Conservation (phyloP, 2,797 vertebrate genomes). For the Nannoperca australis region DNA sequence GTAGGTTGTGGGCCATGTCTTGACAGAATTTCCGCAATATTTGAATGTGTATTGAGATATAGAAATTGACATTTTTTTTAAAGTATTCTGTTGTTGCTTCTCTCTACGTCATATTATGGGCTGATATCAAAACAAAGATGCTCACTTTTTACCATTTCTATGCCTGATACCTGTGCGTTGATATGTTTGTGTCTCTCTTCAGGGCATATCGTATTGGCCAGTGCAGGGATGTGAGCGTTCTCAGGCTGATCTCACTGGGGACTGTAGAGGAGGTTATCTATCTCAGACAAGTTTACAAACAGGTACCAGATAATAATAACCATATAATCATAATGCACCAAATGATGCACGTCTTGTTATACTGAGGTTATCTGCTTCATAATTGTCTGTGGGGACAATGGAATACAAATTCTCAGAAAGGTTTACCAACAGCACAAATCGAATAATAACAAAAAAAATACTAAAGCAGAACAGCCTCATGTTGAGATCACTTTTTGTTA, state of each 20-base stretch:
- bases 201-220: constrained; percentile 98
- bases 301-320: constrained; percentile 83
- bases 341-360: not conserved
- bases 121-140: not conserved
- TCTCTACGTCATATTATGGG: not conserved
- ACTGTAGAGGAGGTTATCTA: constrained; percentile 97
- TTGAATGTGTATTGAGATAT: not conserved
- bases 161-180: not conserved
- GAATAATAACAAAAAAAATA: not conserved
- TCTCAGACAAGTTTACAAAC: constrained; percentile 96
- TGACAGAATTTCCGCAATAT: not conserved
- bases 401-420: not conserved
- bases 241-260: constrained; percentile 94
- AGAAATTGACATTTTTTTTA: too few species aligned
- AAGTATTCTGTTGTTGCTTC: not conserved
- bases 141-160: not conserved
- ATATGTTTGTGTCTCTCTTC: constrained; percentile 40
- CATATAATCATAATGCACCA: not conserved
- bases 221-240: constrained; percentile 93
- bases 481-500: not conserved
- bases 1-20: constrained; percentile 69
- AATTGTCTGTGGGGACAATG: not conserved
- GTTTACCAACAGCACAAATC: not conserved
- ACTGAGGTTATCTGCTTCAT: not conserved
- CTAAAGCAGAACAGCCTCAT: not conserved